A percentile compares a stretch with the other conserved stretches of the same genome.
These are phyloP conservation scores for Plectrocnemia conspersa DNA, from an alignment of 1,140 invertebrate species.

Conservation along the genomic window DNA sequence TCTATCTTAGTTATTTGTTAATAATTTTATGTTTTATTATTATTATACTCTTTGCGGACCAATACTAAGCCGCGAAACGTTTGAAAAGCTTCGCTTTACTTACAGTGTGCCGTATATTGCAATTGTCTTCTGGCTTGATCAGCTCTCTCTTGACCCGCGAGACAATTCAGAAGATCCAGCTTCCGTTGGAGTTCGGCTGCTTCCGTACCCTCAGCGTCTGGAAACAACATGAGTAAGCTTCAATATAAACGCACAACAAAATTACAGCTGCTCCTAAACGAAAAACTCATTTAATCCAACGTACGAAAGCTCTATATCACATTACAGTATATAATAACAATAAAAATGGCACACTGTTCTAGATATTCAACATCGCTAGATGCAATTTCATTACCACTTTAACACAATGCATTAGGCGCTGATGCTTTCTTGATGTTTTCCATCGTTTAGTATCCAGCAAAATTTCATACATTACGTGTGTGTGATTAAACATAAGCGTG, in stretches of 20 bases:
- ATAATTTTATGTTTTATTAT: too few relatives aligned
- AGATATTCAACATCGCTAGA: not conserved
- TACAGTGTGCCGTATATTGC: constrained; percentile 51
- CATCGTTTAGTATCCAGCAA: not conserved
- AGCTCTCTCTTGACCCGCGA: constrained; percentile 76
- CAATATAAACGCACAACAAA: not conserved
- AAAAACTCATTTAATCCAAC: not conserved
- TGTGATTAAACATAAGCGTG: not conserved
- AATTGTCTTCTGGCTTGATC: constrained; percentile 50
- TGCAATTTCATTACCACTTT: constrained; percentile 3
- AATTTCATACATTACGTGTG: not conserved
- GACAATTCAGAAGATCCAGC: constrained; percentile 84
- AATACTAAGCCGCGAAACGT: too few relatives aligned
- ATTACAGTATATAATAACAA: not conserved
- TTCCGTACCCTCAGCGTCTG: constrained; percentile 85
- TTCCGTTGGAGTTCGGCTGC: constrained; percentile 88
- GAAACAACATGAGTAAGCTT: constrained; percentile 4
- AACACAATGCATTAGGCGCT: not conserved
- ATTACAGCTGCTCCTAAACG: not conserved
- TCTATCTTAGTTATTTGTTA: too few relatives aligned
- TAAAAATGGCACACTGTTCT: constrained; percentile 1
- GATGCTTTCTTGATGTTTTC: not conserved
- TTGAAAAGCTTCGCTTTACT: too few relatives aligned
- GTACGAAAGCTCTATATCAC: not conserved
- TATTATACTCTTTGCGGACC: too few relatives aligned